A percentile compares a stretch with the other conserved stretches of the same genome.
Conservation (phyloP, 2,113 vertebrate species). For the Myotis brandtii region DNA sequence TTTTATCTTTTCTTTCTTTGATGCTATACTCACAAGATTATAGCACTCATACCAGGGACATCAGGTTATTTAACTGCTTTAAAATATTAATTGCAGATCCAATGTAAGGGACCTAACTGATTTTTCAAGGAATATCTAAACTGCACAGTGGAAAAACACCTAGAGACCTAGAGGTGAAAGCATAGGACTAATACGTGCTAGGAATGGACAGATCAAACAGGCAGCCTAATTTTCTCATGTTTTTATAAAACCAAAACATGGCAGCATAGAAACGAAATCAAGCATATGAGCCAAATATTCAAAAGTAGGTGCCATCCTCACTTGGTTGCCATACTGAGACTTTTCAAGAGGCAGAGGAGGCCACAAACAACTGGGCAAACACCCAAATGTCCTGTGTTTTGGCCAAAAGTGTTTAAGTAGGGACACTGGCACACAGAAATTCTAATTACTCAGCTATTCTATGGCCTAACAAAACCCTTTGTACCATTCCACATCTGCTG, state of each 20-base stretch:
- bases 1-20: background rate
- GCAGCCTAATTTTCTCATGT: background rate
- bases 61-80: background rate
- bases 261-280: background rate
- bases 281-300: background rate
- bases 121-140: constrained; percentile 1
- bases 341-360: constrained; percentile 38
- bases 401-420: background rate
- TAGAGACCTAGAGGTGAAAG: background rate
- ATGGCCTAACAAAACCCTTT: background rate
- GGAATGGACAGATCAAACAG: background rate
- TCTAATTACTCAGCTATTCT: constrained; percentile 14
- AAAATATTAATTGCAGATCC: background rate
- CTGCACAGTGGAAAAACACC: background rate
- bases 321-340: background rate
- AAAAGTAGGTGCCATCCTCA: background rate
- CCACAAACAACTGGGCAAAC: constrained; percentile 2
- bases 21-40: background rate
- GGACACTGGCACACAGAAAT: background rate
- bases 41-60: background rate
- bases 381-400: background rate
- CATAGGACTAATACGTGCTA: background rate
- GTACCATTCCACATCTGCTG: background rate
- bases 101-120: background rate
- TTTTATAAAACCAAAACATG: background rate